These are phyloP conservation scores for Artibeus jamaicensis DNA, from an alignment of 2,797 vertebrate genomes.

Conservation along the genomic window DNA sequence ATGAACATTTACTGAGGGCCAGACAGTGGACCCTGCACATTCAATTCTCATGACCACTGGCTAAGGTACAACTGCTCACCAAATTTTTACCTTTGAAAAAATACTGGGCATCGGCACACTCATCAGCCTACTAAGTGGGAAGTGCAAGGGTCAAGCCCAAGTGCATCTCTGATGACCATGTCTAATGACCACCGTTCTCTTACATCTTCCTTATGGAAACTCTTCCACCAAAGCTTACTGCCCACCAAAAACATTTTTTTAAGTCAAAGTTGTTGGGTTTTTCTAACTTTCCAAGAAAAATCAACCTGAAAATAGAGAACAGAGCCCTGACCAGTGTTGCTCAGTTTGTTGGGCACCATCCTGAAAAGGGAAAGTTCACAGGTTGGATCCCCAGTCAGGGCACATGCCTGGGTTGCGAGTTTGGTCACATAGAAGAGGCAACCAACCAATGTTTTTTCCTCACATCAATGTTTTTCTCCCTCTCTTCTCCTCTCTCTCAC, in stretches of 20 bases:
- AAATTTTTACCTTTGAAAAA: neutral
- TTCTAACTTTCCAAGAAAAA: conserved; percentile 44
- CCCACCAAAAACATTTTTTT: conserved; percentile 5
- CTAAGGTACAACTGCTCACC: neutral
- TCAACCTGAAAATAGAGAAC: neutral
- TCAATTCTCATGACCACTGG: neutral
- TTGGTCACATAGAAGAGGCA: too few relatives aligned
- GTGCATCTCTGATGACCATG: neutral
- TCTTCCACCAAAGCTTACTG: neutral
- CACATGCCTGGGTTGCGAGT: too few relatives aligned
- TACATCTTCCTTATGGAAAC: neutral
- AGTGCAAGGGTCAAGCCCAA: neutral
- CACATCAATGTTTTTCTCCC: too few relatives aligned
- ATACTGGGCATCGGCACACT: neutral
- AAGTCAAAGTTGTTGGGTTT: neutral
- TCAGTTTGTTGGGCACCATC: too few relatives aligned
- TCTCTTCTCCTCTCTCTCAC: too few relatives aligned
- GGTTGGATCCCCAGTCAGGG: too few relatives aligned
- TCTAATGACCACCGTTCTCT: neutral
- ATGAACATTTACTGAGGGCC: neutral
- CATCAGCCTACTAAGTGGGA: neutral
- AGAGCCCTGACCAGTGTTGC: neutral
- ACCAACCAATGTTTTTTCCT: too few relatives aligned
- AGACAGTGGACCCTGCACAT: neutral
- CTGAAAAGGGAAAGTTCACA: too few relatives aligned